phyloP scores from a whole-genome alignment of 1,140 invertebrate species.

The Saxidomus purpurata region DNA sequence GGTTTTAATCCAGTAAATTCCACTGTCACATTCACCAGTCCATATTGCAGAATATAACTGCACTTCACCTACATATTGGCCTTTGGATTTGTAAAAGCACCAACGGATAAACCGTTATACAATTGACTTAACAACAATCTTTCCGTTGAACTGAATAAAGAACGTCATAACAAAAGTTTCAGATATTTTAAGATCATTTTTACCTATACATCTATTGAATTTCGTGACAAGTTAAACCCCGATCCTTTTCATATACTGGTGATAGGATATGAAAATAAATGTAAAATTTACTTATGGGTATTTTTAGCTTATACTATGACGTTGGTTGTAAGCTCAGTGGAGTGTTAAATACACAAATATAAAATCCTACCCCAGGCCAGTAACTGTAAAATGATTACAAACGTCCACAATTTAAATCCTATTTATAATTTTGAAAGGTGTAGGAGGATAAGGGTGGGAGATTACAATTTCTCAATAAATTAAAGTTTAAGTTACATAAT shows the following conservation, averaged over 20 bases:
- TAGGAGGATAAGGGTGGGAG: not conserved
- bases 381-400: not conserved
- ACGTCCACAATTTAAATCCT: not conserved
- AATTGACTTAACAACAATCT: not conserved
- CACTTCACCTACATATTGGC: not conserved
- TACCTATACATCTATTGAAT: not conserved
- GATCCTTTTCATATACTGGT: not conserved
- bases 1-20: not conserved
- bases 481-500: no score
- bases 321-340: not conserved
- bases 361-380: not conserved
- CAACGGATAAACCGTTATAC: no score
- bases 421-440: not conserved
- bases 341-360: not conserved
- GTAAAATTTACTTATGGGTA: not conserved
- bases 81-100: not conserved
- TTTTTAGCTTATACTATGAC: not conserved
- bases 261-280: conserved; percentile 5
- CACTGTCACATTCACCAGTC: not conserved
- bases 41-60: not conserved
- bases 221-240: not conserved
- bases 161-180: not conserved
- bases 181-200: not conserved
- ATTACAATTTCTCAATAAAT: not conserved
- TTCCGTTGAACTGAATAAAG: not conserved